Evolutionary conservation across 1,140 invertebrate genomes (phyloP), one percentile per base, ranked within the genome.

Genomic region (Papilio helenus): DNA sequence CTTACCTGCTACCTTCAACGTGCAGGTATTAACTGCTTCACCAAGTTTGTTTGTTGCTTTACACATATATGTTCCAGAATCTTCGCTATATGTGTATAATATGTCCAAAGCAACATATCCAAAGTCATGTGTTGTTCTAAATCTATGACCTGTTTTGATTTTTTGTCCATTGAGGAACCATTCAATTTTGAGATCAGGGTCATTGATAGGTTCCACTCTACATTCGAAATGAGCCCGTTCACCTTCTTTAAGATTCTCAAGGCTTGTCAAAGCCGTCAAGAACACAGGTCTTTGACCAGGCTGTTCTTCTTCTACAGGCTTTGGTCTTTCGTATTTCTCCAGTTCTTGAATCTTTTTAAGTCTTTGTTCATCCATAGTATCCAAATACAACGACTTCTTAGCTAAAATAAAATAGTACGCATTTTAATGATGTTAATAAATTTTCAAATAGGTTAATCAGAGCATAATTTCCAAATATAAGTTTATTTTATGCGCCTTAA

Each of bases 91-190:
- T 2, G 97, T 97, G 92, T 99, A 99, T 12, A 99, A 95, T 87
- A 99, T 97, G 92, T 99, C 98, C 79, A 99, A 95, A 72, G 98
- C 97, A 46, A 99, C 98, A 91, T 99, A 99, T 49, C 98, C 98
- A 92, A 99, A 99, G 89, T 99, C 98, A 93, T 99, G 98, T 26
- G 97, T 98, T 34, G 98, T 98, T 89, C 98, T 97, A 95, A 97
- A 98, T 79, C 98, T 96, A 90, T 98, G 97, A n/a, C 98, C 98
- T 26, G 97, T 96, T 81, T 96, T 96, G 81, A 98, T 96, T 81
- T 96, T 96, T 80, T 97, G 96, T 79, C 97, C 98, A 94, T 99
- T 98, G 72, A 97, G 96, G 94, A 97, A 99, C 99, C 99, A 99
- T 95, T 99, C 98, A 78, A 99, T 98, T 91, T 97, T 97, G 85